A percentile compares a stretch with the other conserved stretches of the same genome.
Conservation (phyloP, 2,113 vertebrate species). For the Hassar affinis region DNA sequence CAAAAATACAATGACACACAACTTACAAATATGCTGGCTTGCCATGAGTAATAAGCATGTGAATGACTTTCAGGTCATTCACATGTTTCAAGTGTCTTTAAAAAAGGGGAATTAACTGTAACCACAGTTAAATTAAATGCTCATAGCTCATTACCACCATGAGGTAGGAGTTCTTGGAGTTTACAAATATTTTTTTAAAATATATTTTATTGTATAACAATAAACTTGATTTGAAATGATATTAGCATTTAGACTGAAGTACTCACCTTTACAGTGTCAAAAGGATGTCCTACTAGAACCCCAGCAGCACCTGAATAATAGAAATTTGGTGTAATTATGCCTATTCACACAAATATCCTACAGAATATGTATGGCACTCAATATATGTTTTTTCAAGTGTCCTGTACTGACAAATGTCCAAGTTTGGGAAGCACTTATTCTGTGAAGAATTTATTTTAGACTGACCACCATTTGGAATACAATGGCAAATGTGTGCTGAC, state of each 20-base stretch:
- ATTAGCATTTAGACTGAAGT: too few relatives aligned
- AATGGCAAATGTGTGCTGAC: neutral
- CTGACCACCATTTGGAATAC: neutral
- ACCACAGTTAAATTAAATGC: neutral
- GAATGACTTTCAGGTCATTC: neutral
- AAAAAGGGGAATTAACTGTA: neutral
- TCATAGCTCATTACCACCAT: neutral
- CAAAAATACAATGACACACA: neutral
- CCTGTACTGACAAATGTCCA: neutral
- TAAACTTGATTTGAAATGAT: neutral
- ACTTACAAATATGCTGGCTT: too few relatives aligned
- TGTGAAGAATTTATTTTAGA: neutral
- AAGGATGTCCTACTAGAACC: constrained; percentile 95
- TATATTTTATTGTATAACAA: neutral
- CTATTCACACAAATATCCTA: neutral
- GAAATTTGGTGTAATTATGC: neutral
- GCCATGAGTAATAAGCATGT: neutral
- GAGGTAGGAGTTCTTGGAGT: neutral
- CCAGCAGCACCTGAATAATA: constrained; percentile 85
- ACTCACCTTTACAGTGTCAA: constrained; percentile 97
- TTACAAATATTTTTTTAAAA: neutral
- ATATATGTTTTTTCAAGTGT: too few relatives aligned
- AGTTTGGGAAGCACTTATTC: neutral
- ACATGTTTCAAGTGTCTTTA: neutral
- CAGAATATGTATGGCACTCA: neutral